Percentiles rank a stretch among this genome's conserved stretches.
phyloP scores from a whole-genome alignment of 2,113 vertebrate species.

The Carettochelys insculpta region DNA sequence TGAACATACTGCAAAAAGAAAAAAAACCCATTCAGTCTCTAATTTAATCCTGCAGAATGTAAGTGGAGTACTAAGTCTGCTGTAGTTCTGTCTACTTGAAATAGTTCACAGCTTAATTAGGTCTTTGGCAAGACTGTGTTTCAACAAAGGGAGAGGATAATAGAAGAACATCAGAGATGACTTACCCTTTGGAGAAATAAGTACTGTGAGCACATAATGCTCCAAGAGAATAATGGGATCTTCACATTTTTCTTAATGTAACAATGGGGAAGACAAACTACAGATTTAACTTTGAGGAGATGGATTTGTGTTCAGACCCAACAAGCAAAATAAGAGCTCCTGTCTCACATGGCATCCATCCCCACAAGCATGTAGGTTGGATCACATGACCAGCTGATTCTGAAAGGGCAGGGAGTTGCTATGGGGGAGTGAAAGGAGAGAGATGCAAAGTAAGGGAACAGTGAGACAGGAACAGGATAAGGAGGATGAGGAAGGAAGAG shows the following conservation, averaged over 20 bases:
- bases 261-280: background rate
- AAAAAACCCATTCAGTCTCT: background rate
- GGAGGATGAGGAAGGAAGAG: background rate
- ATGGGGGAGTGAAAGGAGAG: background rate
- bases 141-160: background rate
- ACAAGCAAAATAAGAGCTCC: background rate
- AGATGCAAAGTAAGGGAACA: background rate
- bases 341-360: background rate
- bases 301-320: background rate
- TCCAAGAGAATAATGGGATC: background rate
- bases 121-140: background rate
- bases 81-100: background rate
- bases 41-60: background rate
- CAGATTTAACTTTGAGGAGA: background rate
- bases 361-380: background rate
- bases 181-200: background rate
- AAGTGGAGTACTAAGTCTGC: background rate
- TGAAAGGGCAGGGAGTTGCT: background rate
- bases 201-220: background rate
- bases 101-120: constrained; percentile 9
- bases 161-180: background rate
- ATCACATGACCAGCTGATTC: background rate
- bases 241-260: background rate
- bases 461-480: background rate
- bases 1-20: background rate